Evolutionary conservation across 2,888 invertebrate genomes (phyloP).

Genomic region (Actias luna): DNA sequence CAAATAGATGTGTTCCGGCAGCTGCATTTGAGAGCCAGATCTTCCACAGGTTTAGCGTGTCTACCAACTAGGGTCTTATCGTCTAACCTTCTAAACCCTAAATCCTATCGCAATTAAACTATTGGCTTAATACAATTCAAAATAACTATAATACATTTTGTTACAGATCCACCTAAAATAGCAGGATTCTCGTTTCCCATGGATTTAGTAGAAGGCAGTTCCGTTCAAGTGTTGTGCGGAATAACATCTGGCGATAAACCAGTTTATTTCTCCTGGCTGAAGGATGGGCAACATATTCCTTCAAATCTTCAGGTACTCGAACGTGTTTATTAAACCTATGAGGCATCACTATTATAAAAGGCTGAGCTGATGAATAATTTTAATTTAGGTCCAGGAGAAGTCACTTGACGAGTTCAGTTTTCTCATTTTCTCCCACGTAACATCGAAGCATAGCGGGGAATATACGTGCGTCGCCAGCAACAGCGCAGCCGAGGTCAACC

Average conservation of each 20-base stretch:
- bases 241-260: slow-evolving; percentile 88
- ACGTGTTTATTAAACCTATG: too few relatives aligned
- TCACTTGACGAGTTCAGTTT: slow-evolving; percentile 87
- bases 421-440: slow-evolving; percentile 86
- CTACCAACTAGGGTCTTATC: too few relatives aligned
- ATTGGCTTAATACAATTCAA: too few relatives aligned
- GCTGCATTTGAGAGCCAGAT: too few relatives aligned
- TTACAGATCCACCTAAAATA: slow-evolving; percentile 91
- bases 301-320: slow-evolving; percentile 84
- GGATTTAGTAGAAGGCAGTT: slow-evolving; percentile 90
- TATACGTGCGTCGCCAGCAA: slow-evolving; percentile 89
- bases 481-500: slow-evolving; percentile 86
- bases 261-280: slow-evolving; percentile 86
- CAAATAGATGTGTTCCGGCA: too few relatives aligned
- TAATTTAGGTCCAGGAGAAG: slow-evolving; percentile 83
- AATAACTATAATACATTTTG: slow-evolving; percentile 30
- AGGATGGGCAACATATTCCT: slow-evolving; percentile 84
- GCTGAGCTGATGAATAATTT: background rate
- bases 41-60: too few relatives aligned
- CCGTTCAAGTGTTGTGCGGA: slow-evolving; percentile 91
- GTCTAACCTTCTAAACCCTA: too few relatives aligned
- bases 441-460: slow-evolving; percentile 85
- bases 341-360: too few relatives aligned
- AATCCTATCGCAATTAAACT: too few relatives aligned
- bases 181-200: slow-evolving; percentile 92